These are phyloP conservation scores for Otis tarda DNA, from an alignment of 2,113 vertebrate genomes.

Conservation along the genomic window DNA sequence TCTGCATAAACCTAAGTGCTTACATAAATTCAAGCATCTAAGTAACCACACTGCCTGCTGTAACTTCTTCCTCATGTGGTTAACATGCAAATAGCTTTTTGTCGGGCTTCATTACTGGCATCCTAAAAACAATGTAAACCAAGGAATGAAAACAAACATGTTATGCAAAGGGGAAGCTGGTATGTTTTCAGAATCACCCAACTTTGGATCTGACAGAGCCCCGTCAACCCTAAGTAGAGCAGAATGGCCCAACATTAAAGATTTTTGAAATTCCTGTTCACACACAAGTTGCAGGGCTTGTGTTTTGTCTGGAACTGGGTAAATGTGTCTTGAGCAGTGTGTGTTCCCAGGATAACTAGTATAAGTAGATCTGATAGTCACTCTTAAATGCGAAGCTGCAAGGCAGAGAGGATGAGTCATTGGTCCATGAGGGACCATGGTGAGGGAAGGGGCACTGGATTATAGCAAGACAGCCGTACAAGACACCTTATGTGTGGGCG, in stretches of 20 bases:
- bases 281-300: accelerated
- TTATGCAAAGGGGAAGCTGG: background rate
- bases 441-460: background rate
- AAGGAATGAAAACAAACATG: accelerated
- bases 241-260: background rate
- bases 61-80: background rate
- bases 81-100: background rate
- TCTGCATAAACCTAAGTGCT: slow-evolving; percentile 3
- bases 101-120: background rate
- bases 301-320: background rate
- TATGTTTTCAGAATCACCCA: background rate
- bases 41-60: background rate
- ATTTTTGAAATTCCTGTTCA: background rate
- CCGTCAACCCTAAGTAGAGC: accelerated
- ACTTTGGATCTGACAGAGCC: background rate
- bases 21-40: background rate
- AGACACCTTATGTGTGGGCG: background rate
- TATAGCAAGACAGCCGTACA: background rate
- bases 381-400: background rate
- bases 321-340: background rate
- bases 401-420: background rate
- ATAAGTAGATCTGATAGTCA: background rate
- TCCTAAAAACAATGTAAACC: background rate
- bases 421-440: too few relatives aligned
- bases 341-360: background rate